A percentile compares a stretch with the other conserved stretches of the same genome.
These are phyloP conservation scores for Budorcas taxicolor DNA, from an alignment of 2,113 vertebrate species.

Conservation along the genomic window DNA sequence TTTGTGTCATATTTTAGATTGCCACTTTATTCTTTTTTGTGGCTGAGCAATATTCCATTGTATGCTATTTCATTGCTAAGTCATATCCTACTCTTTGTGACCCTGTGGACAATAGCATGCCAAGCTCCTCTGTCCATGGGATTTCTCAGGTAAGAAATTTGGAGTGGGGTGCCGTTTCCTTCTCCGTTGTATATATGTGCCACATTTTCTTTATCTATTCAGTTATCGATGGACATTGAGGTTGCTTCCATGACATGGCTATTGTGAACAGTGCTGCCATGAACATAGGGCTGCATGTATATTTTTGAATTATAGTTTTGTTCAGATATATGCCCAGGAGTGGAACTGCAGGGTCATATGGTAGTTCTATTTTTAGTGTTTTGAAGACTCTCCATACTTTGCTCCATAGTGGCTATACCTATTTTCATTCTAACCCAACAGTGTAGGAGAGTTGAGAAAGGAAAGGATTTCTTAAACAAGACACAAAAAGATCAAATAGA, in stretches of 20 bases:
- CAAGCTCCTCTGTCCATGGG: not conserved
- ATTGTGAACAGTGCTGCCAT: not conserved
- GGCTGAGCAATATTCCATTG: not conserved
- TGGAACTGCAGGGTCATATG: not conserved
- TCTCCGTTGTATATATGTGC: not conserved
- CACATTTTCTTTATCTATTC: not conserved
- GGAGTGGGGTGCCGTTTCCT: not conserved
- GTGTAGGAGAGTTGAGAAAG: not conserved
- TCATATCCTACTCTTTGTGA: not conserved
- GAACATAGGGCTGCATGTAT: not conserved
- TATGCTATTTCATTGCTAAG: not conserved
- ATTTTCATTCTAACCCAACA: not conserved
- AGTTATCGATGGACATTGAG: not conserved
- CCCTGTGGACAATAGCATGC: not conserved
- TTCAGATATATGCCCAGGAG: not conserved
- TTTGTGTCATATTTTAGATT: not conserved
- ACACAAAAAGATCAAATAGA: not conserved
- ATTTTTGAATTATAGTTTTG: not conserved
- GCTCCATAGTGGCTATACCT: not conserved
- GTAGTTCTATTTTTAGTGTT: not conserved
- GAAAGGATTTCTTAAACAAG: not conserved
- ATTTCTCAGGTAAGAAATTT: not conserved
- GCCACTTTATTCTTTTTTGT: not conserved
- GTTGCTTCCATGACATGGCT: not conserved
- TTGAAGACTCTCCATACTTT: not conserved